A percentile compares a stretch with the other conserved stretches of the same genome.
These are phyloP conservation scores for Hydractinia symbiolongicarpus DNA, from an alignment of 30 jellyfish, hydroid and myxozoan species.

Conservation along the genomic window DNA sequence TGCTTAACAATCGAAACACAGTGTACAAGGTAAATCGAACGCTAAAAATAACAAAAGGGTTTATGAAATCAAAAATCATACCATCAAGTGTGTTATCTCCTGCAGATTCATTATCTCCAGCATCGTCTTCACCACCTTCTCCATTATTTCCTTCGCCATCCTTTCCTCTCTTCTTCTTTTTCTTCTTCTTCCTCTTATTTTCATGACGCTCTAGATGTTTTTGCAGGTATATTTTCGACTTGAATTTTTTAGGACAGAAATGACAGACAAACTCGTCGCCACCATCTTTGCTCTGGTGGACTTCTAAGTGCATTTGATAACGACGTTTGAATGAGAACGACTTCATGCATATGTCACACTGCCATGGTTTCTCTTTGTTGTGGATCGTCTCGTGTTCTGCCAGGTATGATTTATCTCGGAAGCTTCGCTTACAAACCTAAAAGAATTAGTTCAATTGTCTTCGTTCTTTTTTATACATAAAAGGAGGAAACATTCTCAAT, in stretches of 20 bases:
- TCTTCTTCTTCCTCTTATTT: constrained; percentile 17
- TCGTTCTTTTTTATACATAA: background rate
- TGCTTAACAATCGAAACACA: no score
- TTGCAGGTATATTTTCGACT: constrained; percentile 28
- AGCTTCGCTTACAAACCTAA: constrained; percentile 40
- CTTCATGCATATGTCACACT: constrained; percentile 75
- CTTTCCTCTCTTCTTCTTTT: constrained; percentile 22
- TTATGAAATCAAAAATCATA: background rate
- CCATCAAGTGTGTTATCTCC: constrained; percentile 14
- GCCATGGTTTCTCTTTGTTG: constrained; percentile 84
- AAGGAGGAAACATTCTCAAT: no score
- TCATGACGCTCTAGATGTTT: constrained; percentile 40
- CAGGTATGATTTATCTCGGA: constrained; percentile 38
- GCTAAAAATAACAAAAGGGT: no score
- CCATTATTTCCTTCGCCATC: constrained; percentile 9
- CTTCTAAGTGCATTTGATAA: constrained; percentile 41
- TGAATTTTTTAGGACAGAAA: constrained; percentile 40
- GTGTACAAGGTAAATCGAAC: no score
- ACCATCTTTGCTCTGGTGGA: constrained; percentile 40
- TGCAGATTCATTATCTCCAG: constrained; percentile 11
- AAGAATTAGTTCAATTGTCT: background rate
- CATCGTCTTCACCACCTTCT: constrained; percentile 27
- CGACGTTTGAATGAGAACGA: constrained; percentile 43
- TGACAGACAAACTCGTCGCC: constrained; percentile 46
- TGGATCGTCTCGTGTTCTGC: constrained; percentile 42